phyloP scores from a whole-genome alignment of 2,113 vertebrate species.

The Xenopus laevis region DNA sequence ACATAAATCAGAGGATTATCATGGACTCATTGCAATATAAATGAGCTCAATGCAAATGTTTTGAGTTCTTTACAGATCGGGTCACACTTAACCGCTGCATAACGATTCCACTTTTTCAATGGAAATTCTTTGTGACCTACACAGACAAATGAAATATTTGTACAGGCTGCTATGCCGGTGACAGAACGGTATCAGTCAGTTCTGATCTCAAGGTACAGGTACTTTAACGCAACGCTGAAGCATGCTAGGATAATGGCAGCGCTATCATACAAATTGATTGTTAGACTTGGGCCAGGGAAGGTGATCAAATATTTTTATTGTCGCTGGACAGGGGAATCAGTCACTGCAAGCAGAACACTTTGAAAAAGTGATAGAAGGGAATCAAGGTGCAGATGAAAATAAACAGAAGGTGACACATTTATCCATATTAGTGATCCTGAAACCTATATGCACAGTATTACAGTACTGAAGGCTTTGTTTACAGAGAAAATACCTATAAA shows the following conservation, averaged over 20 bases:
- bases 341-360: background rate
- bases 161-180: slow-evolving; percentile 34
- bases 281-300: slow-evolving; percentile 30
- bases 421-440: background rate
- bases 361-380: background rate
- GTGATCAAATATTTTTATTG: background rate
- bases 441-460: too few species aligned
- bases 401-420: background rate
- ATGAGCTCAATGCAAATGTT: background rate
- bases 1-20: background rate
- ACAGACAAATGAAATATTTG: slow-evolving; percentile 46
- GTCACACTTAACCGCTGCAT: background rate
- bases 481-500: too few species aligned
- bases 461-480: too few species aligned
- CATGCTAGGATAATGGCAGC: slow-evolving; percentile 17
- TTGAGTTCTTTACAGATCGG: background rate
- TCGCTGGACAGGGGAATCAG: background rate
- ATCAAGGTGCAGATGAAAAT: background rate
- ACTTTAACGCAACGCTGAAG: slow-evolving; percentile 39
- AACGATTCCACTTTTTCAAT: background rate
- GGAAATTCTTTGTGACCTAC: slow-evolving; percentile 47
- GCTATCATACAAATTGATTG: slow-evolving; percentile 24
- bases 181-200: slow-evolving; percentile 45
- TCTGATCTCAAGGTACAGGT: slow-evolving; percentile 38
- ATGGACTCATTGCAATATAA: background rate